These are phyloP conservation scores for Caerostris extrusa DNA, from an alignment of 1,140 invertebrate genomes.

Conservation along the genomic window DNA sequence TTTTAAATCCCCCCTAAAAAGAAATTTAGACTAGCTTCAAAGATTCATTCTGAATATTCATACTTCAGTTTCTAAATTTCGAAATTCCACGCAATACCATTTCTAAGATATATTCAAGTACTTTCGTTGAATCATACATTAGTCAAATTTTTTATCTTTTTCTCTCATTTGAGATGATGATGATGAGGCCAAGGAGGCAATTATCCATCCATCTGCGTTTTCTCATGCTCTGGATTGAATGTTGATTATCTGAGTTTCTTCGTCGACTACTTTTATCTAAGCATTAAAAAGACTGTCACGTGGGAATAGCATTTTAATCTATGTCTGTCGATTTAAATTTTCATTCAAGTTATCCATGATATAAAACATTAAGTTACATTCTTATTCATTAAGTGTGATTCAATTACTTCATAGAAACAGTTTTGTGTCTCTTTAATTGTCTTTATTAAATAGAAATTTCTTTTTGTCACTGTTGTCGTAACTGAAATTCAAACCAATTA, in stretches of 20 bases:
- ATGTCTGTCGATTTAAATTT: neutral
- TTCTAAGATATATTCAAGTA: neutral
- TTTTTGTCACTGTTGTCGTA: too few species aligned
- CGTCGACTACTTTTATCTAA: neutral
- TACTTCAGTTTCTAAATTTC: neutral
- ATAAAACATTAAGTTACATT: neutral
- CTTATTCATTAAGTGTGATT: neutral
- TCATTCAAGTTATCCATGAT: neutral
- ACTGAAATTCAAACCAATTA: too few species aligned
- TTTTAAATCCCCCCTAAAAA: too few species aligned
- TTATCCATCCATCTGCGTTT: constrained; percentile 28
- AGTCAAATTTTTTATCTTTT: neutral
- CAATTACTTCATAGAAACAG: neutral
- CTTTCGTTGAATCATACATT: neutral
- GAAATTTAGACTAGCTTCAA: too few species aligned
- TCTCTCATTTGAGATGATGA: neutral
- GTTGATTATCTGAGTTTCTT: constrained; percentile 4
- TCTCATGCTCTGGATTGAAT: constrained; percentile 32
- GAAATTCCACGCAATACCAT: neutral
- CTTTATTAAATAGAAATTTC: too few species aligned
- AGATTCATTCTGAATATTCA: too few species aligned
- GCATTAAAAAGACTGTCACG: neutral
- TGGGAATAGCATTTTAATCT: neutral
- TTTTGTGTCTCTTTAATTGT: too few species aligned
- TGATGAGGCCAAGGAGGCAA: constrained; percentile 26